Evolutionary conservation across 2,113 vertebrate species (phyloP), one percentile per base, ranked within the genome.

Genomic region (Pavo muticus): DNA sequence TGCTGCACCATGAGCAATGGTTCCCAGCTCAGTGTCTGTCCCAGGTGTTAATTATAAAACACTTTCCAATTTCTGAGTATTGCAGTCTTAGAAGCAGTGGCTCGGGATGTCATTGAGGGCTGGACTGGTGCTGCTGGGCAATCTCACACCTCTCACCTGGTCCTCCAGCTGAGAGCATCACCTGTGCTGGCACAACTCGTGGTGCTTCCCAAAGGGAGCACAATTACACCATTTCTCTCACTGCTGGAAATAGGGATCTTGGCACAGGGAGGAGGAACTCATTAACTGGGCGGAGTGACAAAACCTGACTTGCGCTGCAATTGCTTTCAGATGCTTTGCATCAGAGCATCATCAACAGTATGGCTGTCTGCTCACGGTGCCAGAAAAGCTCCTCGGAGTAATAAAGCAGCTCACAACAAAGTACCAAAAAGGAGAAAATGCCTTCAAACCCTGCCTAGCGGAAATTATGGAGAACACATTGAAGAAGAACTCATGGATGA

Each of bases 191-290:
- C 18, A 15, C 47, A 23, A 0, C 9, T 7, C 61, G 0, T 48
- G 0, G 47, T 23, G 4, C 11, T 4, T 44, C 40, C 0, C 30
- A 6, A 23, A 29, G 47, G 19, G 10, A 52, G 8, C 24, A 9
- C 6, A 40, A 7, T 1, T 2, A 24, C 0, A 6, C 7, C 1
- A 3, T 0, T 6, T 14, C 10, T 23, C 27, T 21, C n/a, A 1
- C 4, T 2, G 61, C 14, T 20, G 10, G 52, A 12, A 69, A 30
- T 0, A 3, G 50, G 29, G 10, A 15, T 8, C 39, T 37, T 42
- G 4, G 47, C 47, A 7, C 60, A 16, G 1, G 35, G 32, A 48
- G 52, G 54, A 32, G 29, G 54, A 47, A 21, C 37, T 4, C 61
- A 6, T 7, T 16, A 16, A 5, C 65, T 6, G 77, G 71, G 86